Percentiles rank a stretch among this genome's conserved stretches.
phyloP scores from a whole-genome alignment of 2,888 invertebrate genomes.

The Aquatica leii region DNA sequence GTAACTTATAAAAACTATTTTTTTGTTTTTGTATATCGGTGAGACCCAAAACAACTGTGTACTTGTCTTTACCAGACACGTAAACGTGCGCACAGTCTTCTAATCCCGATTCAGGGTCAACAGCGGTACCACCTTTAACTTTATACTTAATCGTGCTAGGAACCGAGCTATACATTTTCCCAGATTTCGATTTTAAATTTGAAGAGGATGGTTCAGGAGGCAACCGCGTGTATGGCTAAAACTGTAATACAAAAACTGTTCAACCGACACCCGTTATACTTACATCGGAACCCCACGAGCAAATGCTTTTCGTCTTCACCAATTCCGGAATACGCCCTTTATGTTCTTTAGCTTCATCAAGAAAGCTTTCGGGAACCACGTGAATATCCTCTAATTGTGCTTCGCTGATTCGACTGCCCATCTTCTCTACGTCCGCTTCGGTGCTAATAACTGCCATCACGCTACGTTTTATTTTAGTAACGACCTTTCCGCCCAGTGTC shows the following conservation, averaged over 20 bases:
- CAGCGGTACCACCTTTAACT: constrained; percentile 84
- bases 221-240: constrained; percentile 54
- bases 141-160: constrained; percentile 72
- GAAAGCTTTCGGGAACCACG: constrained; percentile 79
- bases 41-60: constrained; percentile 80
- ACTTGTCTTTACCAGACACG: constrained; percentile 67
- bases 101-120: constrained; percentile 90
- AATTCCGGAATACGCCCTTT: constrained; percentile 70
- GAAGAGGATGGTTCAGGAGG: constrained; percentile 50
- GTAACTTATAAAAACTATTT: constrained; percentile 96
- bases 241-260: constrained; percentile 20
- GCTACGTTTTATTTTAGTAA: constrained; percentile 69
- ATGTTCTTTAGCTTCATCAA: constrained; percentile 72
- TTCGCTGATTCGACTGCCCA: constrained; percentile 69
- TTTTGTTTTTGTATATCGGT: constrained; percentile 87
- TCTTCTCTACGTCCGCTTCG: constrained; percentile 72
- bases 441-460: constrained; percentile 81
- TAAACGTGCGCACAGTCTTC: constrained; percentile 84
- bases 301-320: constrained; percentile 77
- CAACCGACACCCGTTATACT: constrained; percentile 51
- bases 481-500: constrained; percentile 79
- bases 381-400: constrained; percentile 77
- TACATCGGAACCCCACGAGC: constrained; percentile 86
- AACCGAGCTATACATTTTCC: constrained; percentile 61
- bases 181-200: constrained; percentile 52